A percentile compares a stretch with the other conserved stretches of the same genome.
phyloP scores from a whole-genome alignment of 2,888 invertebrate species.

The Ceriagrion tenellum region DNA sequence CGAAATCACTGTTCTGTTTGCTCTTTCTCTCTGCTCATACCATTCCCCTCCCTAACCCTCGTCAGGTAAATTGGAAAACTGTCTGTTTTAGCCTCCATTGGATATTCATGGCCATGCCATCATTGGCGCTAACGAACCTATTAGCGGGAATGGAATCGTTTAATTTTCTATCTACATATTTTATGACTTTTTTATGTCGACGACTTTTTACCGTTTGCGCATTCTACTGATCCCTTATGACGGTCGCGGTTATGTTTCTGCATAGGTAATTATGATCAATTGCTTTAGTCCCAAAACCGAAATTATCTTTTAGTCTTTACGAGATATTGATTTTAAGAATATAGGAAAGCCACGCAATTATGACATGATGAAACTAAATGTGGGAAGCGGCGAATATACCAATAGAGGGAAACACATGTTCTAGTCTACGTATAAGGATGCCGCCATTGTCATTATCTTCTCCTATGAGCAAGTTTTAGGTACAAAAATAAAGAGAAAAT shows the following conservation, averaged over 20 bases:
- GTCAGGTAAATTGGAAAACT: slow-evolving; percentile 42
- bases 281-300: neutral
- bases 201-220: neutral
- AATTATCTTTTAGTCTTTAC: neutral
- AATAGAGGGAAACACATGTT: too few relatives aligned
- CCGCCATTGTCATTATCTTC: too few relatives aligned
- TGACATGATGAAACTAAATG: too few relatives aligned
- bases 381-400: too few relatives aligned
- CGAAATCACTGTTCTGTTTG: slow-evolving; percentile 1
- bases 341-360: too few relatives aligned
- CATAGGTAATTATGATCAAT: neutral
- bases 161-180: slow-evolving; percentile 14
- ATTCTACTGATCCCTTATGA: neutral
- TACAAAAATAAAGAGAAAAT: too few relatives aligned
- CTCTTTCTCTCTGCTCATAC: neutral
- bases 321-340: too few relatives aligned
- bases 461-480: too few relatives aligned
- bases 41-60: neutral
- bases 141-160: slow-evolving; percentile 8
- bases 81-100: neutral
- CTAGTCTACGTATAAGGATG: too few relatives aligned
- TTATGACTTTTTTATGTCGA: slow-evolving; percentile 24
- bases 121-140: slow-evolving; percentile 30
- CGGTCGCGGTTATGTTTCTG: neutral
- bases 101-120: slow-evolving; percentile 30